Conservation (phyloP, 2,113 vertebrate genomes). For the Ivindomyrus marchei region DNA sequence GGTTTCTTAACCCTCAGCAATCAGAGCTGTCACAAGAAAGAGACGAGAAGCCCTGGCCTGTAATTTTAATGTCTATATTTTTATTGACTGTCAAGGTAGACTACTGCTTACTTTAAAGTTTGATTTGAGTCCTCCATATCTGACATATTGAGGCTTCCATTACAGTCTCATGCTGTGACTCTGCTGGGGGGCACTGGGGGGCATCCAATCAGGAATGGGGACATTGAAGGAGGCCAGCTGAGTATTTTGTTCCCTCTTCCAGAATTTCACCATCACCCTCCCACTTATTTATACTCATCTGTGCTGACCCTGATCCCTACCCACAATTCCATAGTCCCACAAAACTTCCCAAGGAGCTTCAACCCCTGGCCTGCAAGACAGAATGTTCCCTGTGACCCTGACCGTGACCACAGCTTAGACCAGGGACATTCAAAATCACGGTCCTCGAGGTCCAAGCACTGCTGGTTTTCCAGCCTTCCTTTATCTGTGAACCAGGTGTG, state of each 20-base stretch:
- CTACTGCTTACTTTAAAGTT: background rate
- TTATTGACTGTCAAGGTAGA: background rate
- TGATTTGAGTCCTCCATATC: background rate
- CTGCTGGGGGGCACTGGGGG: background rate
- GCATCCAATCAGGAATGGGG: background rate
- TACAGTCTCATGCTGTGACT: background rate
- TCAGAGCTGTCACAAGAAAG: background rate
- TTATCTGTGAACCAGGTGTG: background rate
- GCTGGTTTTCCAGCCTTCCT: background rate
- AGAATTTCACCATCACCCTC: background rate
- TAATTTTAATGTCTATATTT: background rate
- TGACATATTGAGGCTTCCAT: background rate
- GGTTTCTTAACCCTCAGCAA: background rate
- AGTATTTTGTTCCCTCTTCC: background rate
- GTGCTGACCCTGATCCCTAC: background rate
- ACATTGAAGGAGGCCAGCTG: background rate
- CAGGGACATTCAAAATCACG: background rate
- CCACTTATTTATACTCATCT: background rate
- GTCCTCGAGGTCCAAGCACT: background rate
- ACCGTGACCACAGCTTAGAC: background rate
- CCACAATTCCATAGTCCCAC: background rate
- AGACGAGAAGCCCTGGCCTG: background rate
- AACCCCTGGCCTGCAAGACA: background rate
- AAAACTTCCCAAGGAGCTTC: background rate
- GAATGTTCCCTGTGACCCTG: background rate